Evolutionary conservation across 2,797 vertebrate species (phyloP), one percentile per base, ranked within the genome.

Genomic region (Atherinosoma microstoma): DNA sequence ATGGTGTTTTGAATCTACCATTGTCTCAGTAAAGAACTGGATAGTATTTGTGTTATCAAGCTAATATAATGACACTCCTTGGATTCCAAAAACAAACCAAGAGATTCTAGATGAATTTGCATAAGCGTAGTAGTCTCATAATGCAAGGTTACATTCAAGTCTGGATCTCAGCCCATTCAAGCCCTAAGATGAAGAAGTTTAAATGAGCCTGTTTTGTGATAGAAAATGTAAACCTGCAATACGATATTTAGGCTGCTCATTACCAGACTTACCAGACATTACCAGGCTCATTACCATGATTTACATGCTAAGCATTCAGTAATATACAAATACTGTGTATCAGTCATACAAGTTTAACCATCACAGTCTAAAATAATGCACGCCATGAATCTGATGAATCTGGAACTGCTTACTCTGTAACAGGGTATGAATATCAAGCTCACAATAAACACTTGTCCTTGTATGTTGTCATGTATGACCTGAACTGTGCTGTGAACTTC

Each of bases 401-500:
- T 54, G 22, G 32, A 53, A 68, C 18, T 34, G 16, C 51, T 42
- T 70, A 40, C 42, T 58, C 61, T 36, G 29, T 34, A 74, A 67
- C 56, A 64, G 24, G 59, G 67, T 74, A 47, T 74, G 62, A 74
- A 64, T 61, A 69, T 76, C 70, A 73, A 73, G 70, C 51, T 77
- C 65, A 38, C 66, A 40, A 67, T 69, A 3, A 67, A 54, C 70
- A 40, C 53, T 64, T 73, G 35, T 66, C 65, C 22, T 67, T 68
- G 58, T 68, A 59, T 67, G 67, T 82, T 67, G 57, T 79, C 69
- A 79, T 79, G 68, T 30, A 77, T 34, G 74, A 42, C 42, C 71
- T 67, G 70, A 62, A 58, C 58, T 66, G 22, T 65, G 77, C 66
- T 40, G 24, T 54, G 59, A 57, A 49, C 65, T 59, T 11, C 15